Evolutionary conservation across 92 coral and sea anemone genomes (phyloP).

Genomic region (Metridium senile): DNA sequence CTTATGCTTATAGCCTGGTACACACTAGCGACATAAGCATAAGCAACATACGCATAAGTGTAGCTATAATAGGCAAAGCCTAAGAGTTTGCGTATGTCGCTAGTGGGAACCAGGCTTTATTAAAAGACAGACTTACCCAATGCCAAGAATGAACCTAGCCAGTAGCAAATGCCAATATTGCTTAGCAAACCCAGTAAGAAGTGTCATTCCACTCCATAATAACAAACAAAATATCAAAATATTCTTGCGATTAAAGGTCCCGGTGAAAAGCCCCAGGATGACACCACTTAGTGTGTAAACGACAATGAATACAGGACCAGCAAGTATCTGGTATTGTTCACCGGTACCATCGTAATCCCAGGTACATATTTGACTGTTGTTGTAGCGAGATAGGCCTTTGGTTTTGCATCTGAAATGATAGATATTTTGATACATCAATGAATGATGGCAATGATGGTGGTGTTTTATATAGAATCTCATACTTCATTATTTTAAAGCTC

Average conservation of each 20-base stretch:
- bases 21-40: too few relatives aligned
- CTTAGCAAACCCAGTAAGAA: conserved; percentile 88
- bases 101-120: not conserved
- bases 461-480: too few relatives aligned
- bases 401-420: conserved; percentile 53
- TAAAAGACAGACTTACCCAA: conserved; percentile 71
- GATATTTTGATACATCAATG: too few relatives aligned
- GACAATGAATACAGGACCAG: conserved; percentile 95
- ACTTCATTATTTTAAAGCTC: too few relatives aligned
- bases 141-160: conserved; percentile 88
- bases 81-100: too few relatives aligned
- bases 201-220: conserved; percentile 94
- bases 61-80: too few relatives aligned
- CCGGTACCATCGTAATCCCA: conserved; percentile 99
- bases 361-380: conserved; percentile 50
- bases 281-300: conserved; percentile 94
- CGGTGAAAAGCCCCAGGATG: conserved; percentile 85
- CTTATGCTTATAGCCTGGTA: too few relatives aligned
- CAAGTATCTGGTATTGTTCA: conserved; percentile 83
- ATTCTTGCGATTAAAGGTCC: conserved; percentile 80
- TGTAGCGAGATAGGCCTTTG: conserved; percentile 32
- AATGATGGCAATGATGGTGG: too few relatives aligned
- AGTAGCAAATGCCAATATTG: conserved; percentile 93
- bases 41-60: too few relatives aligned
- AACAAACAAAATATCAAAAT: conserved; percentile 79